These are phyloP conservation scores for Notoglanidium macrostoma DNA, from an alignment of 2,797 vertebrate species.

Conservation along the genomic window DNA sequence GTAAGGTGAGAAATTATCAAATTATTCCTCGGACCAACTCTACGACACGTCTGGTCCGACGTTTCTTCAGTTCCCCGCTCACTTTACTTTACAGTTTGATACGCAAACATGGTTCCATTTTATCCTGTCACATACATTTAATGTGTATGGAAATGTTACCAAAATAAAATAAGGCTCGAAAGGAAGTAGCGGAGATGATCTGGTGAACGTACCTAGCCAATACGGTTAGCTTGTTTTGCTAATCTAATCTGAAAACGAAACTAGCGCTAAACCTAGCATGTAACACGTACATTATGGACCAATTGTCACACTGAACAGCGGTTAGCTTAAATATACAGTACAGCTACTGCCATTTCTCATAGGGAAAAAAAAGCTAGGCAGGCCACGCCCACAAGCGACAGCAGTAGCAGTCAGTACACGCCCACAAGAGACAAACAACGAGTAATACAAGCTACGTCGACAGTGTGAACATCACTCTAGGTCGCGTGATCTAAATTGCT, in stretches of 20 bases:
- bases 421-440: neutral
- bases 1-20: neutral
- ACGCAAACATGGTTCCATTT: neutral
- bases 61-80: neutral
- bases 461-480: neutral
- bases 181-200: neutral
- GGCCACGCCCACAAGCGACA: neutral
- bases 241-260: neutral
- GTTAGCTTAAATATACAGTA: neutral
- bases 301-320: neutral
- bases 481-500: neutral
- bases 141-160: neutral
- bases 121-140: neutral
- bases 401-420: neutral
- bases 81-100: neutral
- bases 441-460: neutral
- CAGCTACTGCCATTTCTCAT: neutral
- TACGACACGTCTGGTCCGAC: neutral
- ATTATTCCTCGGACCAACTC: neutral
- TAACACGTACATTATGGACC: neutral
- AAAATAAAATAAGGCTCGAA: neutral
- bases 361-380: neutral
- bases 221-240: neutral
- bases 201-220: neutral
- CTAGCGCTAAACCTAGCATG: neutral